A percentile compares a stretch with the other conserved stretches of the same genome.
These are phyloP conservation scores for Hepsetus odoe DNA, from an alignment of 2,113 vertebrate species.

Conservation along the genomic window DNA sequence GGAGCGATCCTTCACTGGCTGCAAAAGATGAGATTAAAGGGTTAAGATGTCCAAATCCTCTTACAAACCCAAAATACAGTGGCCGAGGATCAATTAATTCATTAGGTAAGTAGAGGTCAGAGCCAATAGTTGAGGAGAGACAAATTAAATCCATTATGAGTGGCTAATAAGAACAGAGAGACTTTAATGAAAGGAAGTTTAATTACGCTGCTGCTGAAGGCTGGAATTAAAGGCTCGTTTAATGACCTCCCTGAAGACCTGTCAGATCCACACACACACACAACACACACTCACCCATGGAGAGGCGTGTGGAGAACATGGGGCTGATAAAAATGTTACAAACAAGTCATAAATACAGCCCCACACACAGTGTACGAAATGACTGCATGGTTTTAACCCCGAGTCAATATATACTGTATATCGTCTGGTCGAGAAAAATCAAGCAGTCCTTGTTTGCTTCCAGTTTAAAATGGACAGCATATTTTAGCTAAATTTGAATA, in stretches of 20 bases:
- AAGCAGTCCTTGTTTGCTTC: too few relatives aligned
- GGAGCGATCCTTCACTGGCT: constrained; percentile 50
- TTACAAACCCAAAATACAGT: constrained; percentile 67
- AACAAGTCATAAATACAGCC: not conserved
- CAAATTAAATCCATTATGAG: constrained; percentile 95
- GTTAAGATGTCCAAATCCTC: constrained; percentile 71
- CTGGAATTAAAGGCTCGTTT: constrained; percentile 59
- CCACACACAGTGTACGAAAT: not conserved
- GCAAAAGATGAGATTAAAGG: constrained; percentile 65
- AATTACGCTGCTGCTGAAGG: constrained; percentile 86
- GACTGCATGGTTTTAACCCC: too few relatives aligned
- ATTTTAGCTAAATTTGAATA: too few relatives aligned
- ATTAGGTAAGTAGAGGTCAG: constrained; percentile 81
- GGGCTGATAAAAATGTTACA: not conserved
- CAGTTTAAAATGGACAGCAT: too few relatives aligned
- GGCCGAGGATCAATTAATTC: constrained; percentile 77
- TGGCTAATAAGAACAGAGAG: constrained; percentile 86
- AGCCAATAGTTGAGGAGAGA: constrained; percentile 71
- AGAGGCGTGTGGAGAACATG: not conserved
- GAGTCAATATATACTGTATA: too few relatives aligned
- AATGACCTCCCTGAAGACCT: constrained; percentile 69
- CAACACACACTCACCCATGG: too few relatives aligned
- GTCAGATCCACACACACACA: too few relatives aligned
- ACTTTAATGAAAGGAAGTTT: constrained; percentile 96
- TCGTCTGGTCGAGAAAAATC: too few relatives aligned